Conservation (phyloP, 2,113 vertebrate species). For the Orcinus orca region DNA sequence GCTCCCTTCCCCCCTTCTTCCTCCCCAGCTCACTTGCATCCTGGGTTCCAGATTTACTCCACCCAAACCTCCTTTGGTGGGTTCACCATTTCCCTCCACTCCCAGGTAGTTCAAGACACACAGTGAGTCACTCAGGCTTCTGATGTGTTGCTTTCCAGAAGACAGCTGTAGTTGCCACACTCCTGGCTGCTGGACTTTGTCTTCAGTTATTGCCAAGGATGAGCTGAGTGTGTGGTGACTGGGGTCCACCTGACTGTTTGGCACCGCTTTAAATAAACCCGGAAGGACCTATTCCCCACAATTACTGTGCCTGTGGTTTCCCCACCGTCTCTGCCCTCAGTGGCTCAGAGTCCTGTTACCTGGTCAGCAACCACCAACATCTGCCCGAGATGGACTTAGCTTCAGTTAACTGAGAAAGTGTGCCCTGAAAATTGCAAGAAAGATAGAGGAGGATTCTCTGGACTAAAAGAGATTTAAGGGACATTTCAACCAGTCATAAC, state of each 20-base stretch:
- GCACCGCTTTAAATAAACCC: not conserved
- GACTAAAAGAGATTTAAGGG: not conserved
- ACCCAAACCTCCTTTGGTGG: not conserved
- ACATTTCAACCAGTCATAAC: not conserved
- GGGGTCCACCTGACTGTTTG: not conserved
- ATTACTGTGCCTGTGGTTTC: not conserved
- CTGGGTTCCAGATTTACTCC: not conserved
- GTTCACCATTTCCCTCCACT: not conserved
- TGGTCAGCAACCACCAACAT: not conserved
- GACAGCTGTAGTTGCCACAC: too few relatives aligned
- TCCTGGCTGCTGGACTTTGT: not conserved
- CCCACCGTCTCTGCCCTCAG: not conserved
- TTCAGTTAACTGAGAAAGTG: not conserved
- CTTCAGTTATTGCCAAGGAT: not conserved
- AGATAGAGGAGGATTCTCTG: not conserved
- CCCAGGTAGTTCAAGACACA: not conserved
- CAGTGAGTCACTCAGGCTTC: not conserved
- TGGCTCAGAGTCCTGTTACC: not conserved
- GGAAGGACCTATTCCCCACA: not conserved
- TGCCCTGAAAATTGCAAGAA: not conserved
- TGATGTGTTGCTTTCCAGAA: not conserved
- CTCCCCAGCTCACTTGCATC: not conserved
- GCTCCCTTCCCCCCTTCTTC: not conserved
- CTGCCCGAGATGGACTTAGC: not conserved
- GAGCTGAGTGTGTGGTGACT: accelerated